A percentile compares a stretch with the other conserved stretches of the same genome.
Evolutionary conservation across 1,140 invertebrate genomes (phyloP).

Genomic region (Microplitis demolitor): DNA sequence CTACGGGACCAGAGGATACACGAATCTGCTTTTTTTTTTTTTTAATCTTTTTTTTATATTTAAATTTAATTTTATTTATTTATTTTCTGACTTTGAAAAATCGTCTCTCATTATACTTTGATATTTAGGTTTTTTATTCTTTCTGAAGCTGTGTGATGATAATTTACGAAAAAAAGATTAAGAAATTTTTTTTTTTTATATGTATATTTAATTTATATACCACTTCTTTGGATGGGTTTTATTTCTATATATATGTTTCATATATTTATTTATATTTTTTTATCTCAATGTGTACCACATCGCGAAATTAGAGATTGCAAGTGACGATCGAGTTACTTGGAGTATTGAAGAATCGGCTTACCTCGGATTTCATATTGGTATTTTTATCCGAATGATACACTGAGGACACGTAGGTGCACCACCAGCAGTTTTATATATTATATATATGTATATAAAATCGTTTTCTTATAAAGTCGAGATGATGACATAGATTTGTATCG

Average conservation of each 20-base stretch:
- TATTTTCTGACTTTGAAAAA: no score
- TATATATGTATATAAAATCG: not conserved
- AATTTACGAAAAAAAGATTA: not conserved
- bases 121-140: not conserved
- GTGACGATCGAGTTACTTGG: conserved; percentile 7
- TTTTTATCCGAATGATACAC: conserved; percentile 5
- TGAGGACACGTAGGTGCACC: not conserved
- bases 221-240: not conserved
- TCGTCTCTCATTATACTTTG: not conserved
- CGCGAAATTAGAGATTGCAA: conserved; percentile 1
- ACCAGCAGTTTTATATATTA: no score
- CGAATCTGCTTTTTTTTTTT: not conserved
- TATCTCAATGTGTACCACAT: not conserved
- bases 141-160: not conserved
- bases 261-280: not conserved
- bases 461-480: not conserved
- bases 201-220: not conserved
- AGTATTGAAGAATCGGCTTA: conserved; percentile 16
- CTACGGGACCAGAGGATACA: conserved; percentile 16
- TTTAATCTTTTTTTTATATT: not conserved
- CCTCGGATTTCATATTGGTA: conserved; percentile 6
- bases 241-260: not conserved
- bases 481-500: not conserved
- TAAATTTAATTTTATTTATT: not conserved
- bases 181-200: not conserved